Evolutionary conservation across 2,888 invertebrate species (phyloP), one percentile per base, ranked within the genome.

Genomic region (Sthenelais limicola): DNA sequence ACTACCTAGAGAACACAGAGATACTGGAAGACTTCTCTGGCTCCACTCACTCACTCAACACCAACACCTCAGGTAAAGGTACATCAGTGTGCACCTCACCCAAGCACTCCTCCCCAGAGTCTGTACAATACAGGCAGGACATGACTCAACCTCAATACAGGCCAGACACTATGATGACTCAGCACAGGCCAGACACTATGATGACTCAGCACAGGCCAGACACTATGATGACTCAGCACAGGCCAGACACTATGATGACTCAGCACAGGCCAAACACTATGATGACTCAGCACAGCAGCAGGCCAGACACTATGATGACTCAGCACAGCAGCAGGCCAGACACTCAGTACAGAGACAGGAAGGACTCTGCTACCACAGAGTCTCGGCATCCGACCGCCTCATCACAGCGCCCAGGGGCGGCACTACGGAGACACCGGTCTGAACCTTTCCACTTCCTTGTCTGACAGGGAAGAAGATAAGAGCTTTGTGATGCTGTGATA

Each of bases 21-120:
- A 58, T 58, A 5, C n/a, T 33, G 35, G 58, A 58, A 24, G 58
- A 58, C 58, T 58, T 58, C 35, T 35, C 35, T 58, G 58, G 58
- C 9, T 58, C 58, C n/a, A 35, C 58, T 4, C 58, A 58, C 58
- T 58, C 58, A 3, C 58, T 58, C n/a, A n/a, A n/a, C n/a, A 33
- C 58, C 7, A 58, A 58, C n/a, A 26, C 32, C 5, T 3, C 4
- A 15, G 30, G 54, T n/a, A 54, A 54, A 54, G 12, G 30, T n/a
- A 54, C 24, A 15, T 54, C 54, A 4, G 54, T 28, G 28, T 30
- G 30, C n/a, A 7, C 28, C 5, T 7, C 54, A 21, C 12, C 21
- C n/a, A n/a, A n/a, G n/a, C n/a, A n/a, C n/a, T n/a, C n/a, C n/a
- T n/a, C n/a, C n/a, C n/a, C n/a, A n/a, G n/a, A n/a, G n/a, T n/a